These are phyloP conservation scores for Perccottus glenii DNA, from an alignment of 2,113 vertebrate species.

Conservation along the genomic window DNA sequence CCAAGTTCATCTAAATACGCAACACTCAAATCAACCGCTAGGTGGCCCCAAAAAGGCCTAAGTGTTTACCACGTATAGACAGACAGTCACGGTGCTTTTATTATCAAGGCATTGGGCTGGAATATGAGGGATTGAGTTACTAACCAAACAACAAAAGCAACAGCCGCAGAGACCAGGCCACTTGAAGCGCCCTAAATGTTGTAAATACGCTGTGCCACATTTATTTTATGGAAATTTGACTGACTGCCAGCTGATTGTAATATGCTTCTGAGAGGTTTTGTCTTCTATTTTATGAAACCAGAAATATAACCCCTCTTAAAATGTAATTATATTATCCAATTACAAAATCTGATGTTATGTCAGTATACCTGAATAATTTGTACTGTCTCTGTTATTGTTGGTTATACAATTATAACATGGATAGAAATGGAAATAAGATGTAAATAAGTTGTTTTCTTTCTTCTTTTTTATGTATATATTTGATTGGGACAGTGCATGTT, in stretches of 20 bases:
- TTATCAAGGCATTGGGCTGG: background rate
- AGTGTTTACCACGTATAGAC: too few species aligned
- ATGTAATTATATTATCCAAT: background rate
- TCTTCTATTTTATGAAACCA: background rate
- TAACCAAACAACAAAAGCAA: too few species aligned
- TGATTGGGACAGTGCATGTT: too few species aligned
- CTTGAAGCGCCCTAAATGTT: background rate
- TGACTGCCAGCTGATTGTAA: background rate
- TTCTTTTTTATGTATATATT: too few species aligned
- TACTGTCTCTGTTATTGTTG: too few species aligned
- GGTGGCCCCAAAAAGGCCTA: conserved; percentile 39
- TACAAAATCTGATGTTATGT: background rate
- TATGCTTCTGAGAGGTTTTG: background rate
- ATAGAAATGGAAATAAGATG: too few species aligned
- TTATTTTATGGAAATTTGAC: background rate
- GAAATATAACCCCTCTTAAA: too few species aligned
- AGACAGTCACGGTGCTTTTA: background rate
- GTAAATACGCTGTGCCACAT: background rate
- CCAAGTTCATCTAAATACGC: background rate
- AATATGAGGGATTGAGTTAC: background rate
- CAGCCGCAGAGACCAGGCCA: too few species aligned
- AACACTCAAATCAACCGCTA: conserved; percentile 3
- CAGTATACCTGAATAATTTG: too few species aligned
- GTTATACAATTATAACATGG: too few species aligned
- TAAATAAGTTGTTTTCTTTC: too few species aligned